Conservation (phyloP, 2,888 invertebrate species). For the Hedychridium roseum region DNA sequence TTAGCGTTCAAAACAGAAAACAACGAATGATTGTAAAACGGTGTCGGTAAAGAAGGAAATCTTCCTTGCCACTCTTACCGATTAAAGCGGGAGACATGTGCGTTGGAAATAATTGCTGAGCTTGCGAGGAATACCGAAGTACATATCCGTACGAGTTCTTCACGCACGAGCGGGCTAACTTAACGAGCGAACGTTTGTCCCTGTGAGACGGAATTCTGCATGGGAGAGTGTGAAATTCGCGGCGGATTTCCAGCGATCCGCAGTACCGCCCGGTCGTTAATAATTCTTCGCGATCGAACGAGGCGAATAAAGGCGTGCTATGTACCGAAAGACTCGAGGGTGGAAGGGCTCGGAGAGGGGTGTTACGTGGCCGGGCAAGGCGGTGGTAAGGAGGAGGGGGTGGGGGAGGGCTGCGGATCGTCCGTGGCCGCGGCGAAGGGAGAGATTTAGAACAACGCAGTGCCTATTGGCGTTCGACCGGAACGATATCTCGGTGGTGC, state of each 20-base stretch:
- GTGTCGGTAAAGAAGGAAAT: too few relatives aligned
- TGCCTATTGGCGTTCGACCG: conserved; percentile 59
- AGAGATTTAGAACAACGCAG: conserved; percentile 55
- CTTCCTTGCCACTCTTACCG: too few relatives aligned
- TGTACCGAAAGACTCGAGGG: conserved; percentile 11
- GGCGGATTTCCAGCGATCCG: conserved; percentile 15
- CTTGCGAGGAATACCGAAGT: too few relatives aligned
- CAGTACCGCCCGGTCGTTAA: conserved; percentile 18
- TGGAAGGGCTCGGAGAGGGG: conserved; percentile 7
- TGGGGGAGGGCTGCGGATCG: conserved; percentile 5
- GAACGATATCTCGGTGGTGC: conserved; percentile 62
- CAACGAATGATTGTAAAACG: too few relatives aligned
- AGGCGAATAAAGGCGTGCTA: conserved; percentile 25
- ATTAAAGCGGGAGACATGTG: too few relatives aligned
- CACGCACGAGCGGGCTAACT: too few relatives aligned
- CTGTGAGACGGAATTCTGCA: conserved; percentile 15
- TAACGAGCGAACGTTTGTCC: too few relatives aligned
- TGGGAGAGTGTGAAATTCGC: conserved; percentile 18
- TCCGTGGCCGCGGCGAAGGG: conserved; percentile 29
- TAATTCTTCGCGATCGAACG: conserved; percentile 24
- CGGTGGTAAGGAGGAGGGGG: not conserved
- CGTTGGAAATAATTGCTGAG: too few relatives aligned
- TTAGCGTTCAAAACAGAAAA: too few relatives aligned
- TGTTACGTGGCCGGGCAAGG: not conserved
- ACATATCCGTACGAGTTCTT: too few relatives aligned